Evolutionary conservation across 1,140 invertebrate genomes (phyloP).

Genomic region (Panonychus citri): DNA sequence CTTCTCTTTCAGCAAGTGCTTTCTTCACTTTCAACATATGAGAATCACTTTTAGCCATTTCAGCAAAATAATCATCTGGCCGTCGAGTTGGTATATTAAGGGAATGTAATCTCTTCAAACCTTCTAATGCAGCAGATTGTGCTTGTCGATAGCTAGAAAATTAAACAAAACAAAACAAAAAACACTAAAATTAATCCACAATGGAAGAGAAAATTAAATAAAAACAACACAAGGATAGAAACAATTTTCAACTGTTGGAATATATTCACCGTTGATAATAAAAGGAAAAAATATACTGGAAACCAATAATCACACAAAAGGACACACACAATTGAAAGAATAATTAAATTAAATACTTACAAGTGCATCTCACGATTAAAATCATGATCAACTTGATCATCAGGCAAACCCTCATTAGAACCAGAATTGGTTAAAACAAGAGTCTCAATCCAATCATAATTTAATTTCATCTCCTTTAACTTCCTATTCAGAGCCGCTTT

Average conservation of each 20-base stretch:
- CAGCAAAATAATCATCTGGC: constrained; percentile 90
- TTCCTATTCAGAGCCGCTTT: constrained; percentile 41
- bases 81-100: constrained; percentile 50
- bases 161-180: not conserved
- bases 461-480: constrained; percentile 39
- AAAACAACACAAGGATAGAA: too few species aligned
- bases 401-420: constrained; percentile 31
- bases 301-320: not conserved
- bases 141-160: constrained; percentile 53
- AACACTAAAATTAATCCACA: too few species aligned
- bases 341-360: constrained; percentile 18
- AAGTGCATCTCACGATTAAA: constrained; percentile 75
- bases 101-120: constrained; percentile 43
- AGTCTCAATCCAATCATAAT: constrained; percentile 59
- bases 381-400: constrained; percentile 69
- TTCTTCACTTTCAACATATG: constrained; percentile 56
- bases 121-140: constrained; percentile 56
- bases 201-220: too few species aligned
- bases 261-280: too few species aligned
- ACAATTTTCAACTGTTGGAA: too few species aligned
- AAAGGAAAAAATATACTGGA: not conserved
- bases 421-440: constrained; percentile 46
- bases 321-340: not conserved
- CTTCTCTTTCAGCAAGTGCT: constrained; percentile 58
- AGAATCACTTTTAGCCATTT: constrained; percentile 91